Percentiles rank a stretch among this genome's conserved stretches.
These are phyloP conservation scores for Dasyurus viverrinus DNA, from an alignment of 2,113 vertebrate species.

Conservation along the genomic window DNA sequence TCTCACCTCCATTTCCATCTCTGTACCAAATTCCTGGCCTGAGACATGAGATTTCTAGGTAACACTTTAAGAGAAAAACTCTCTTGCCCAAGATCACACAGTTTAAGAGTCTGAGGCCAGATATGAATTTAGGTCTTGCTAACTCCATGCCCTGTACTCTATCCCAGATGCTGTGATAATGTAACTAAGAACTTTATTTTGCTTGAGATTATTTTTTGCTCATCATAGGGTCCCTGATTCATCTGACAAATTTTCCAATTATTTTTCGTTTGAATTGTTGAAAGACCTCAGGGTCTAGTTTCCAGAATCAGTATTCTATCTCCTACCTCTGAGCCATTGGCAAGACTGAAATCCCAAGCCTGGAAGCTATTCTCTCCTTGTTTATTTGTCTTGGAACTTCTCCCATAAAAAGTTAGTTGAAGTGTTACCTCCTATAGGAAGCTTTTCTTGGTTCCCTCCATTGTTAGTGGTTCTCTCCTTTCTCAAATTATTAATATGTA, in stretches of 20 bases:
- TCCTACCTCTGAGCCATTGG: not conserved
- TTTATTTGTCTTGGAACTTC: not conserved
- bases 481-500: not conserved
- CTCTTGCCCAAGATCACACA: not conserved
- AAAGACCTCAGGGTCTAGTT: slow-evolving; percentile 11
- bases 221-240: slow-evolving; percentile 1
- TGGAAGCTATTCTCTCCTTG: not conserved
- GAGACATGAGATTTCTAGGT: not conserved
- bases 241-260: slow-evolving; percentile 20
- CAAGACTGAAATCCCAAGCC: not conserved
- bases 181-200: not conserved
- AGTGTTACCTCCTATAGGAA: not conserved
- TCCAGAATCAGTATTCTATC: not conserved
- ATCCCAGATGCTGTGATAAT: not conserved
- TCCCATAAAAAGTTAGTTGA: not conserved
- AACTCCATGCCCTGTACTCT: not conserved
- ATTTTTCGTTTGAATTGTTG: slow-evolving; percentile 29
- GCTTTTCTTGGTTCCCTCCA: not conserved
- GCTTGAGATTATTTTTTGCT: not conserved
- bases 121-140: not conserved
- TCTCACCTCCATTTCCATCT: not conserved
- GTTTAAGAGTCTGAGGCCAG: not conserved
- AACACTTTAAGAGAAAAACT: not conserved
- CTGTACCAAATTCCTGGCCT: not conserved
- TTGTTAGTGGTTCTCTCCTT: not conserved